A percentile compares a stretch with the other conserved stretches of the same genome.
Evolutionary conservation across 64 coral and sea anemone genomes (phyloP).

Genomic region (Orbicella faveolata): DNA sequence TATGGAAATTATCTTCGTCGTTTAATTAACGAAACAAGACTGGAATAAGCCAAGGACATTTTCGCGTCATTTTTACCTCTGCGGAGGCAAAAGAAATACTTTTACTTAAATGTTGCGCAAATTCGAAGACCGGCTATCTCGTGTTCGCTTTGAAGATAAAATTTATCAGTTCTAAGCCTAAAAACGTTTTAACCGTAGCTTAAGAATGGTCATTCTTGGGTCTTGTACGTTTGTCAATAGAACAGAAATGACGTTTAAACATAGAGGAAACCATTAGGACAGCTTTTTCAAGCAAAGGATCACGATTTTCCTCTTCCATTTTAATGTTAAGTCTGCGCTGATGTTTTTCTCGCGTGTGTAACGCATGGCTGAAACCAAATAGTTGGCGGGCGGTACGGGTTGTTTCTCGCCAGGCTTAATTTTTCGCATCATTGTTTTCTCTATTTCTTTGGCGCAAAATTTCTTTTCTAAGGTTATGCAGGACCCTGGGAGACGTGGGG

Average conservation of each 20-base stretch:
- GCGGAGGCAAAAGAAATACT: background rate
- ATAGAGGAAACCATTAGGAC: too few species aligned
- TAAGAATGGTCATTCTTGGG: too few species aligned
- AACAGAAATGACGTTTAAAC: too few species aligned
- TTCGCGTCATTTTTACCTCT: background rate
- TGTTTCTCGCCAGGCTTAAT: background rate
- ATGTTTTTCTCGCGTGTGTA: background rate
- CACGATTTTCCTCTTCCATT: background rate
- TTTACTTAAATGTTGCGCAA: too few species aligned
- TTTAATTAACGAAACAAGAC: background rate
- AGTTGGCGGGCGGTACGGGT: background rate
- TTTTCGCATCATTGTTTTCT: background rate
- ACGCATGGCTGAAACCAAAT: background rate
- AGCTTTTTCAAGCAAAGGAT: too few species aligned
- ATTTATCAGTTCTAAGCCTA: too few species aligned
- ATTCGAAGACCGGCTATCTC: too few species aligned
- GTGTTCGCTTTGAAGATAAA: too few species aligned
- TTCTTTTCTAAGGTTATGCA: background rate
- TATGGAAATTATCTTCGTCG: constrained; percentile 6
- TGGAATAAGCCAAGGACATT: background rate
- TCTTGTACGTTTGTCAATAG: too few species aligned
- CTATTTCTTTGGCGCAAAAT: background rate
- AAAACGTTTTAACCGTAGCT: too few species aligned
- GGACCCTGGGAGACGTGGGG: background rate
- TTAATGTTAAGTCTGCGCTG: background rate